phyloP scores from a whole-genome alignment of 2,797 vertebrate species.

The Meda fulgida region DNA sequence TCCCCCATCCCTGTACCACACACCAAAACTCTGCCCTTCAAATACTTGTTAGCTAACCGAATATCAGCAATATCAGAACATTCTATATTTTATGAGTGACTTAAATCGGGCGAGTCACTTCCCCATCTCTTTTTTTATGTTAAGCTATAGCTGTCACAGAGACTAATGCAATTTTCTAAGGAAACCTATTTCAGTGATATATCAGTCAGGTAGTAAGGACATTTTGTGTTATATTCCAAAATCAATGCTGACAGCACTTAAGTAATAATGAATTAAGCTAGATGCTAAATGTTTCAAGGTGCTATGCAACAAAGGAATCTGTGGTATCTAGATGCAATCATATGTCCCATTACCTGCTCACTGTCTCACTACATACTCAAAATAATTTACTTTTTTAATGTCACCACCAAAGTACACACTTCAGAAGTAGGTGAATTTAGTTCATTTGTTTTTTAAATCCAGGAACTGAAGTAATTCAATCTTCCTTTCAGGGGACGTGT shows the following conservation, averaged over 20 bases:
- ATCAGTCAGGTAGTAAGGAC: background rate
- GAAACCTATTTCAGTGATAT: background rate
- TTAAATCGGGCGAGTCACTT: background rate
- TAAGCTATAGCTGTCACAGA: background rate
- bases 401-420: background rate
- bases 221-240: background rate
- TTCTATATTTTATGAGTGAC: background rate
- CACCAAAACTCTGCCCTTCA: background rate
- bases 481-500: conserved; percentile 89
- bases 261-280: background rate
- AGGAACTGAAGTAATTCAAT: conserved; percentile 34
- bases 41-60: background rate
- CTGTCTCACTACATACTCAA: background rate
- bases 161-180: background rate
- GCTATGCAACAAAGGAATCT: background rate
- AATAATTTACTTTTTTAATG: background rate
- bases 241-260: background rate
- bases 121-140: background rate
- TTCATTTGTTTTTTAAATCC: background rate
- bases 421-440: background rate
- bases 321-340: background rate
- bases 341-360: background rate
- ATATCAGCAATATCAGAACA: background rate
- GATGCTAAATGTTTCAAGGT: background rate
- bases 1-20: background rate